Evolutionary conservation across 53 echinoderm and acorn worm genomes (phyloP).

Genomic region (Luidia sarsii): DNA sequence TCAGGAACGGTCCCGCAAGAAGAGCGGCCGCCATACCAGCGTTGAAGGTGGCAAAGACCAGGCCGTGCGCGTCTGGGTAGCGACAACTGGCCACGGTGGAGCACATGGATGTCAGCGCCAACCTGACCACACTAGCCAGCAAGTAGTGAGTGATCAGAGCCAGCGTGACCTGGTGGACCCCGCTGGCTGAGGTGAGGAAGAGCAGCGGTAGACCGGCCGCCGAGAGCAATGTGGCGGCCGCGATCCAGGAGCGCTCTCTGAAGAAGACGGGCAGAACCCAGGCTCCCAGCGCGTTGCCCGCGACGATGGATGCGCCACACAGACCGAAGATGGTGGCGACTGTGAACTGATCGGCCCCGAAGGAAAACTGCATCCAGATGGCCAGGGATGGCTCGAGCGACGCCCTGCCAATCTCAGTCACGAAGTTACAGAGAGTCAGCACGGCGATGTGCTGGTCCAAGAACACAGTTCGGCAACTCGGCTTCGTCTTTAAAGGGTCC

Average conservation of each 20-base stretch:
- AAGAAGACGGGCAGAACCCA: not conserved
- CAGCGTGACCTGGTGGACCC: not conserved
- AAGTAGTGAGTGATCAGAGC: not conserved
- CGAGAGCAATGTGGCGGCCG: not conserved
- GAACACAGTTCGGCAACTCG: not conserved
- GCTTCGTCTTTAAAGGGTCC: not conserved
- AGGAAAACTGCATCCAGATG: not conserved
- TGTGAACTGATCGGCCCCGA: not conserved
- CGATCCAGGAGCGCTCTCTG: not conserved
- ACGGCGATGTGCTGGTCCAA: constrained; percentile 15
- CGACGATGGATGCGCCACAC: not conserved
- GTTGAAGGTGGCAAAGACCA: not conserved
- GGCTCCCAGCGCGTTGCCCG: not conserved
- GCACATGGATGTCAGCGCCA: not conserved
- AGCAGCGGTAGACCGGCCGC: not conserved
- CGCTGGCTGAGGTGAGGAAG: not conserved
- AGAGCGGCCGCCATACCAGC: not conserved
- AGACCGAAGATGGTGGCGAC: not conserved
- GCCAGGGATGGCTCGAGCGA: constrained; percentile 15
- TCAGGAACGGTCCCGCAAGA: constrained; percentile 11
- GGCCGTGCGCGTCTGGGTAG: not conserved
- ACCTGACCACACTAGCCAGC: not conserved
- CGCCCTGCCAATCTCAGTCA: not conserved
- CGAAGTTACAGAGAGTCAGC: not conserved
- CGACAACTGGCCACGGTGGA: constrained; percentile 1